Evolutionary conservation across 2,113 vertebrate genomes (phyloP).

Genomic region (Sinocyclocheilus anshuiensis): DNA sequence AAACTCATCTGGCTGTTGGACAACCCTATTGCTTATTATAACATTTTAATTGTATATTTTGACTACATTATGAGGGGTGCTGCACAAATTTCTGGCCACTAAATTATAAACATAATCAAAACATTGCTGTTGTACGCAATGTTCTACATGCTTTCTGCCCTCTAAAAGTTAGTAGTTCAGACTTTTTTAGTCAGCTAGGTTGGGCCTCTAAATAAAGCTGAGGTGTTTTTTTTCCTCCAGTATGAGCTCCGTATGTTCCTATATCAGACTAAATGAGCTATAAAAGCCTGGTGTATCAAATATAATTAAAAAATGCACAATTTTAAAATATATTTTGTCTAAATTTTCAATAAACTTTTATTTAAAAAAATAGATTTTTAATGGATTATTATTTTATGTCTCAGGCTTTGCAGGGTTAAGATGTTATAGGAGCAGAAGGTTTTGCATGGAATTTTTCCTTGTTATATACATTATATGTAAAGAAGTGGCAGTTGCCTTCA

Average conservation of each 20-base stretch:
- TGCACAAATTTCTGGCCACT: too few species aligned
- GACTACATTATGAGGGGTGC: neutral
- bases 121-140: neutral
- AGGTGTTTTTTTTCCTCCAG: too few species aligned
- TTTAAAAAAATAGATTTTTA: too few species aligned
- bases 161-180: too few species aligned
- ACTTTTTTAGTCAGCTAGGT: too few species aligned
- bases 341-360: too few species aligned
- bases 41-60: neutral
- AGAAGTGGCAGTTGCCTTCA: neutral
- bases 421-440: neutral
- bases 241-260: too few species aligned
- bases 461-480: neutral
- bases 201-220: too few species aligned
- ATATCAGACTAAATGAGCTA: neutral
- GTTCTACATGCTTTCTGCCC: too few species aligned
- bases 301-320: too few species aligned
- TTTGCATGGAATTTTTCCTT: neutral
- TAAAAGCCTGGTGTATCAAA: neutral
- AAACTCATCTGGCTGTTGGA: neutral
- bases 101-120: too few species aligned
- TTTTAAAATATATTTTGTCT: too few species aligned
- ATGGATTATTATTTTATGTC: neutral
- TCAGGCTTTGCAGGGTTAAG: neutral
- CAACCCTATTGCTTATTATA: neutral